These are phyloP conservation scores for Mesorhabditis sp. DNA, from an alignment of 2,888 invertebrate species.

Conservation along the genomic window DNA sequence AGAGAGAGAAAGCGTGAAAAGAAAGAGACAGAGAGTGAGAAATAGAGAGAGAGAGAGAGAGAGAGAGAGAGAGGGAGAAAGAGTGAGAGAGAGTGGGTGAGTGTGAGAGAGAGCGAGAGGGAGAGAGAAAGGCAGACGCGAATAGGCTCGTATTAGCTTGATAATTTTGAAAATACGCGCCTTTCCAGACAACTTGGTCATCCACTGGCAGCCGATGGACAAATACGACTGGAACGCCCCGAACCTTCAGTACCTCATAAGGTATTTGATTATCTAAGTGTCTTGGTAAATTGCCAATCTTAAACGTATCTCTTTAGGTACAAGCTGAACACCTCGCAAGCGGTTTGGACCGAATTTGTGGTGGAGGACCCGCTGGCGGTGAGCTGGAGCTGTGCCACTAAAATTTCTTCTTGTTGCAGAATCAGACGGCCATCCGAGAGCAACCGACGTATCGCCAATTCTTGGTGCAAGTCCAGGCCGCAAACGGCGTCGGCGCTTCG, in stretches of 20 bases:
- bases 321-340: constrained; percentile 38
- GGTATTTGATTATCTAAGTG: constrained; percentile 22
- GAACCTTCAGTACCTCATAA: constrained; percentile 75
- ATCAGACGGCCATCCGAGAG: constrained; percentile 71
- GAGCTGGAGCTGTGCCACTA: constrained; percentile 9
- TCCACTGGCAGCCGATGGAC: constrained; percentile 92
- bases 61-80: too few relatives aligned
- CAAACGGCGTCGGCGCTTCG: constrained; percentile 48
- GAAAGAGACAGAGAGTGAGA: too few relatives aligned
- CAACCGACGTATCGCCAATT: constrained; percentile 87
- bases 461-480: constrained; percentile 69
- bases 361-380: constrained; percentile 54
- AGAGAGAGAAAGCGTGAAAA: too few relatives aligned
- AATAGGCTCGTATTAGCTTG: too few relatives aligned
- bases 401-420: constrained; percentile 57
- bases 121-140: too few relatives aligned
- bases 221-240: constrained; percentile 93
- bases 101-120: too few relatives aligned
- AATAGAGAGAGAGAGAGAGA: too few relatives aligned
- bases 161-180: too few relatives aligned
- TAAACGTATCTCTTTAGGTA: constrained; percentile 64
- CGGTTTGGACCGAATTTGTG: constrained; percentile 52
- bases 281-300: neutral
- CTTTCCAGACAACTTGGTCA: constrained; percentile 79
- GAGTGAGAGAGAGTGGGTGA: too few relatives aligned